Base-by-base conservation (phyloP, 1,140 invertebrate species). In the Euwallacea similis region DNA sequence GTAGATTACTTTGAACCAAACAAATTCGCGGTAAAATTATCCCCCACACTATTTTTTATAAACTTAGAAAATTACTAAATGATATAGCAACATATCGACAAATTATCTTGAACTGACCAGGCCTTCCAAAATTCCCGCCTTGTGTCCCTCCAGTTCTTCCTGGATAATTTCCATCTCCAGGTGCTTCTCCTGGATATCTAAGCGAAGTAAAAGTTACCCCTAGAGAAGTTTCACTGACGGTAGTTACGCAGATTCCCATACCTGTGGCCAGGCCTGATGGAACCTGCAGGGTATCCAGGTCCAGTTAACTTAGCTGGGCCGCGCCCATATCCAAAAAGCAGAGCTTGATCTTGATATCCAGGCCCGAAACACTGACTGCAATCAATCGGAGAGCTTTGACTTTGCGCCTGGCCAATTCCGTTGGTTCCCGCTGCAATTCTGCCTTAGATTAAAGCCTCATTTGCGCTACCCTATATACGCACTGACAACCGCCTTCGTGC, bases 331-430 rank as follows among this genome's bases (percentile, higher is more conserved):
- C 11, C 43, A 15, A 16, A 74, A 21, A 72, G 69, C 13, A 72
- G 41, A 7, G 13, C 47, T 68, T 73, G 73, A 16, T 76, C 68
- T 66, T 74, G 73, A 54, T 42, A 47, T 8, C 61, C 43, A 11
- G 13, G 56, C 53, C 64, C 63, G 42, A 70, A 76, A 71, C 80
- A 81, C 16, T 78, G 79, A 8, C 74, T 78, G 42, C 80, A 81
- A 72, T 74, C 77, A 11, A 79, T 56, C 43, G 79, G 74, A 63
- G 68, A 69, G 67, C 77, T 80, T 78, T 89, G 88, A 83, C 91
- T 93, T 82, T 93, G 91, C 0, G 91, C 90, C 84, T 92, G 90
- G 2, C 90, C 91, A 89, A 93, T 92, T 66, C 91, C 91, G 78
- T 87, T 89, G 41, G 72, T 77, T 21, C 79, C 79, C 73, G 69